phyloP scores from a whole-genome alignment of 2,888 invertebrate species.

The Drosophila mercatorum region DNA sequence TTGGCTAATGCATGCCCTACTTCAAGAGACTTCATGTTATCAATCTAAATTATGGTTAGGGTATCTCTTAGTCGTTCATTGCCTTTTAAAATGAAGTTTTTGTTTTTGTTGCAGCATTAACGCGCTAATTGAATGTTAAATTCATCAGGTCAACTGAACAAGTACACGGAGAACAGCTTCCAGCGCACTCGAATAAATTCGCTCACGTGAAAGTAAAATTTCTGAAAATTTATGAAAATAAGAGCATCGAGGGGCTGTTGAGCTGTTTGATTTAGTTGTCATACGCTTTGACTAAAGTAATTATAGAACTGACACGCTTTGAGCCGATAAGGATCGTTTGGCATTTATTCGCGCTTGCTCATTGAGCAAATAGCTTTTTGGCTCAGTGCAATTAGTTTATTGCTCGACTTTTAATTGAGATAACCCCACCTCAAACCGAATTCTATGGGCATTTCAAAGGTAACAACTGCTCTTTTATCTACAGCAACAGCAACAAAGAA shows the following conservation, averaged over 20 bases:
- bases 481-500: conserved; percentile 24
- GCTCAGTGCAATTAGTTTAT: conserved; percentile 30
- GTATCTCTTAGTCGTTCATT: not conserved
- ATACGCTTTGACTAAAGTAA: not conserved
- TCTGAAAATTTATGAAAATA: not conserved
- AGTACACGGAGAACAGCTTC: conserved; percentile 30
- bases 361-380: conserved; percentile 28
- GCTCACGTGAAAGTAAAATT: not conserved
- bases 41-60: not conserved
- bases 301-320: conserved; percentile 13
- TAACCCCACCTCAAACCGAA: conserved; percentile 48
- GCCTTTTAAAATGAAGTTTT: too few relatives aligned
- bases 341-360: conserved; percentile 6
- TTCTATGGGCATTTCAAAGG: conserved; percentile 39
- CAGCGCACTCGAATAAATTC: not conserved
- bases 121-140: conserved; percentile 63
- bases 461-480: conserved; percentile 44
- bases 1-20: too few relatives aligned
- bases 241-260: not conserved
- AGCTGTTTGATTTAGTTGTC: not conserved
- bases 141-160: conserved; percentile 26
- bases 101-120: conserved; percentile 34
- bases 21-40: too few relatives aligned
- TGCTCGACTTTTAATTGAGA: conserved; percentile 18
- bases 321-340: conserved; percentile 1